Evolutionary conservation across 2,888 invertebrate species (phyloP).

Genomic region (Epinotia bilunana): DNA sequence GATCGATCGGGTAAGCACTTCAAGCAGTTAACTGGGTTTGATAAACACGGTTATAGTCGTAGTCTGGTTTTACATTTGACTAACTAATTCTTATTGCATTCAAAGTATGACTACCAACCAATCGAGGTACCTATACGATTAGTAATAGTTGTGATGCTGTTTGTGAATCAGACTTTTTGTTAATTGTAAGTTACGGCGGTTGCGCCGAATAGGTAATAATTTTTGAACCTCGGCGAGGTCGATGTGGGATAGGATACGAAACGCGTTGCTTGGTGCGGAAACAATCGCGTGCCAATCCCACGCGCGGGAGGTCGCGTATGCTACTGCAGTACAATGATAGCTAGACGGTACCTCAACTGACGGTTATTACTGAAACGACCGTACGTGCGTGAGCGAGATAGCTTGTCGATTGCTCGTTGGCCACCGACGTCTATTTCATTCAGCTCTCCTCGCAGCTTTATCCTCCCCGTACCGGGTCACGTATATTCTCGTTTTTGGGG

Average conservation of each 20-base stretch:
- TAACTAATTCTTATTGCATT: too few relatives aligned
- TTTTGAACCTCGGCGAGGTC: slow-evolving; percentile 10
- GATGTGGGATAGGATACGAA: slow-evolving; percentile 7
- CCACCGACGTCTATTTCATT: too few relatives aligned
- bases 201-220: slow-evolving; percentile 11
- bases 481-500: too few relatives aligned
- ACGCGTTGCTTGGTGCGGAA: slow-evolving; percentile 20
- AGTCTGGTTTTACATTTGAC: background rate
- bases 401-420: too few relatives aligned
- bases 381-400: too few relatives aligned
- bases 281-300: slow-evolving; percentile 40
- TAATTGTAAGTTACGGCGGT: background rate
- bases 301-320: slow-evolving; percentile 11
- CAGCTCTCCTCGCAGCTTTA: too few relatives aligned
- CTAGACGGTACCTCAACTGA: too few relatives aligned
- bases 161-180: background rate
- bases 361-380: too few relatives aligned
- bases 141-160: background rate
- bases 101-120: too few relatives aligned
- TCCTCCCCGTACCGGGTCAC: too few relatives aligned
- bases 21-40: background rate
- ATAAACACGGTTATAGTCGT: background rate
- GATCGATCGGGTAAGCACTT: background rate
- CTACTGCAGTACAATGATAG: background rate
- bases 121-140: too few relatives aligned